A percentile compares a stretch with the other conserved stretches of the same genome.
Evolutionary conservation across 1,140 invertebrate genomes (phyloP).

Genomic region (Chelonus insularis): DNA sequence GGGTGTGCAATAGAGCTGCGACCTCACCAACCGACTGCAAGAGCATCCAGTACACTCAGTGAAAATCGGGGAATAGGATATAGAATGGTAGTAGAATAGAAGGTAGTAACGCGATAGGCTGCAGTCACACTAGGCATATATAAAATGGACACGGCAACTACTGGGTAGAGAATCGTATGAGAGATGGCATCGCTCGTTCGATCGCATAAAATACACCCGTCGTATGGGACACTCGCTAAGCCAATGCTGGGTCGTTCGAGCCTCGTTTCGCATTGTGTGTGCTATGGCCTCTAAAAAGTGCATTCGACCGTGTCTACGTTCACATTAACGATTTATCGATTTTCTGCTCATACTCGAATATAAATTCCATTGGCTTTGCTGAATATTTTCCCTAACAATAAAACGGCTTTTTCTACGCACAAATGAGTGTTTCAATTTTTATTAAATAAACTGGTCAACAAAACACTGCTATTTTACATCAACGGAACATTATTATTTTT

Average conservation of each 20-base stretch:
- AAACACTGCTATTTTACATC: too few species aligned
- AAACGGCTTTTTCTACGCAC: too few species aligned
- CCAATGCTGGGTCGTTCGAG: not conserved
- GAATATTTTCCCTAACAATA: too few species aligned
- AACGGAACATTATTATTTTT: too few species aligned
- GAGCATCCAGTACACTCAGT: too few species aligned
- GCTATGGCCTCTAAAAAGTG: conserved; percentile 2
- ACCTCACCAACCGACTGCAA: not conserved
- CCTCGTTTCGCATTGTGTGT: conserved; percentile 17
- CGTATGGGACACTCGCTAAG: not conserved
- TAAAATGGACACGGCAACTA: conserved; percentile 15
- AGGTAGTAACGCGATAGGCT: not conserved
- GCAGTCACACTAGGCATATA: not conserved
- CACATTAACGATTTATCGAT: conserved; percentile 12
- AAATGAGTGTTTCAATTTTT: too few species aligned
- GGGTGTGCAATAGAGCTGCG: conserved; percentile 12
- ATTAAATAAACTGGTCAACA: too few species aligned
- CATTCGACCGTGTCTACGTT: conserved; percentile 2
- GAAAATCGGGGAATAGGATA: too few species aligned
- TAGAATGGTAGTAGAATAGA: too few species aligned
- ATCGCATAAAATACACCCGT: conserved; percentile 34
- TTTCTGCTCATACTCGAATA: too few species aligned
- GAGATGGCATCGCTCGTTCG: conserved; percentile 30
- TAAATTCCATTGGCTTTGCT: too few species aligned
- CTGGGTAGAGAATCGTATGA: conserved; percentile 21